These are phyloP conservation scores for Nasua narica DNA, from an alignment of 2,797 vertebrate genomes.

Conservation along the genomic window DNA sequence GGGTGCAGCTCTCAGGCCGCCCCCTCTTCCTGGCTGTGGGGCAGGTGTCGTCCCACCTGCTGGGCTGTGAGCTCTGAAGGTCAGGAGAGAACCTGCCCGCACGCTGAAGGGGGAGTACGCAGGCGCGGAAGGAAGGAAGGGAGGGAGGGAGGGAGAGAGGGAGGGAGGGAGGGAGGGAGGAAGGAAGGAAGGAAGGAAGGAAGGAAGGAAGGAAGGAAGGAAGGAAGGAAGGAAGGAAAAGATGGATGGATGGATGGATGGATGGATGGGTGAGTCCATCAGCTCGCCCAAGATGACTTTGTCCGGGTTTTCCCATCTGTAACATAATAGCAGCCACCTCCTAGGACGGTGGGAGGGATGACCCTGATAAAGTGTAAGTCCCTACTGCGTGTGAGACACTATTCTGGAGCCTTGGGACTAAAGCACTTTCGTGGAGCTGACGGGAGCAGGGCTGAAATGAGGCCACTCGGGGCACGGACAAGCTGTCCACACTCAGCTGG, in stretches of 20 bases:
- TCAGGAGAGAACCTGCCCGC: background rate
- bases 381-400: background rate
- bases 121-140: too few species aligned
- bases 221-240: too few species aligned
- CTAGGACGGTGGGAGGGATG: background rate
- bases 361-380: background rate
- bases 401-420: background rate
- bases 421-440: background rate
- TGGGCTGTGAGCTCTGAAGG: background rate
- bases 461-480: background rate
- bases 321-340: background rate
- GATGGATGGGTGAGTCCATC: background rate
- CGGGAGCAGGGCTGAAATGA: background rate
- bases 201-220: too few species aligned
- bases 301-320: background rate
- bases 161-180: too few species aligned
- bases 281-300: background rate
- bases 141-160: too few species aligned
- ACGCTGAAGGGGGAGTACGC: background rate
- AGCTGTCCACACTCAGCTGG: background rate
- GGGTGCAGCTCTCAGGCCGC: too few species aligned
- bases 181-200: too few species aligned
- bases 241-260: too few species aligned
- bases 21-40: background rate
- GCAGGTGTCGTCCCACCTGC: too few species aligned